Percentiles rank a stretch among this genome's conserved stretches.
These are phyloP conservation scores for Tetranychus truncatus DNA, from an alignment of 2,888 invertebrate genomes.

Conservation along the genomic window DNA sequence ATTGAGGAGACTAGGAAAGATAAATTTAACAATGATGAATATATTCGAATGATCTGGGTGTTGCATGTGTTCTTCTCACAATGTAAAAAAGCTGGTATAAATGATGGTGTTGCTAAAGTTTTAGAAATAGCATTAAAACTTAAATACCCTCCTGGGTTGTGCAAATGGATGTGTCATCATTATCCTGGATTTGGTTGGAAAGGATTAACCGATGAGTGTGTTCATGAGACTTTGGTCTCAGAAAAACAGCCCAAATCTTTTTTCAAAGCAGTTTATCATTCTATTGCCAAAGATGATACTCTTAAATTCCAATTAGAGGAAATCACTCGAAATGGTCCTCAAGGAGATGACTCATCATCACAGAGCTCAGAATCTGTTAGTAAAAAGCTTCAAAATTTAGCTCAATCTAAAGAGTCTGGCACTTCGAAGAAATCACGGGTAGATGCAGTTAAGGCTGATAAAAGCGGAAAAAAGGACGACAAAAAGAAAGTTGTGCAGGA, in stretches of 20 bases:
- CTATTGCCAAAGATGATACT: background rate
- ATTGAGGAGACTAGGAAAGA: background rate
- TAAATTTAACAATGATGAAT: background rate
- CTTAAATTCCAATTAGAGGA: background rate
- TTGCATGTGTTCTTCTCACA: background rate
- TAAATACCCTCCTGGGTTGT: background rate
- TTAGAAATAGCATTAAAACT: background rate
- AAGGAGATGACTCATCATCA: background rate
- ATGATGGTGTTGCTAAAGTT: background rate
- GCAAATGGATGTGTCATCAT: conserved; percentile 4
- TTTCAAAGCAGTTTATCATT: background rate
- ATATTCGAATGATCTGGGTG: conserved; percentile 5
- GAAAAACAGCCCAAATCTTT: conserved; percentile 5
- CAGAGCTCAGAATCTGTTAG: background rate
- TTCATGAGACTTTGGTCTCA: conserved; percentile 2
- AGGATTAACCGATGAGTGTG: background rate
- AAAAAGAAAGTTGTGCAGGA: background rate
- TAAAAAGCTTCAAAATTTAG: background rate
- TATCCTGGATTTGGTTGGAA: conserved; percentile 7
- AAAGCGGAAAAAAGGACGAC: background rate
- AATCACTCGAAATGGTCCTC: background rate
- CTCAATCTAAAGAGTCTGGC: background rate
- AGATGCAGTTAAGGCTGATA: background rate
- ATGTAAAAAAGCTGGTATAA: background rate
- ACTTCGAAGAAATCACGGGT: background rate